phyloP scores from a whole-genome alignment of 2,888 invertebrate species.

The Argyresthia goedartella region DNA sequence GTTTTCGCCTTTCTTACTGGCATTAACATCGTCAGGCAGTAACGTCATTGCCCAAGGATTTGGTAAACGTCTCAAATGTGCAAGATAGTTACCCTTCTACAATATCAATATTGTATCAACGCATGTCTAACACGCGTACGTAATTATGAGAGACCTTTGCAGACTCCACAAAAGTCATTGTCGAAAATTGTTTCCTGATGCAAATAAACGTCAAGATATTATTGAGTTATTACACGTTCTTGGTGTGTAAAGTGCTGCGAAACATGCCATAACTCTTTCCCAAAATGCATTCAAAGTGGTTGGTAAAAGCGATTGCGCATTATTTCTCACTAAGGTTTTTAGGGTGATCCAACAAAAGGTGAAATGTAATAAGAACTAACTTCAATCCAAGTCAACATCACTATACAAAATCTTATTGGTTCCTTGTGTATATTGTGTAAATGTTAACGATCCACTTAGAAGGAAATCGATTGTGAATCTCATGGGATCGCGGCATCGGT shows the following conservation, averaged over 20 bases:
- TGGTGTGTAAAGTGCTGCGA: neutral
- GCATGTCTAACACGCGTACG: too few relatives aligned
- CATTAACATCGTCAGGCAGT: too few relatives aligned
- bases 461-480: conserved; percentile 12
- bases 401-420: neutral
- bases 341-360: neutral
- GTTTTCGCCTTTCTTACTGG: too few relatives aligned
- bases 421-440: conserved; percentile 2
- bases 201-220: conserved; percentile 6
- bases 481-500: conserved; percentile 8
- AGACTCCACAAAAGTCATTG: too few relatives aligned
- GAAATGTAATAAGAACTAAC: neutral
- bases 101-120: too few relatives aligned
- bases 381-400: neutral
- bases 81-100: too few relatives aligned
- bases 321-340: neutral
- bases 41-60: too few relatives aligned
- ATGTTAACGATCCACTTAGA: conserved; percentile 6
- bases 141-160: too few relatives aligned
- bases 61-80: too few relatives aligned
- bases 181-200: conserved; percentile 5
- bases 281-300: conserved; percentile 8
- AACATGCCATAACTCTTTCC: conserved; percentile 4
- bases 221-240: conserved; percentile 7
- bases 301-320: neutral